Base-by-base conservation (phyloP, 2,113 vertebrate species). In the Gavia stellata region DNA sequence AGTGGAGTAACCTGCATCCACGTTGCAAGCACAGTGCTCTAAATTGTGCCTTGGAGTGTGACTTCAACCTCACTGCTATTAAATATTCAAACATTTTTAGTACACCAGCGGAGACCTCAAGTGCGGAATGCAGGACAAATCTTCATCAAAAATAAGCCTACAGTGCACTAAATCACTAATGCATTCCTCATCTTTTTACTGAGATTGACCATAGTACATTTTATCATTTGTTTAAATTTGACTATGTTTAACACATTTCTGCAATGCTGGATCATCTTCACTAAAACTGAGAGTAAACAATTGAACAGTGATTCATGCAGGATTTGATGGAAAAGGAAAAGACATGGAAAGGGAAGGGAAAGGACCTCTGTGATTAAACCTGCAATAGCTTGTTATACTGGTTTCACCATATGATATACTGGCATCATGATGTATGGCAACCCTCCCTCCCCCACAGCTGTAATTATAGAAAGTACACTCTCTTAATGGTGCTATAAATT, bases 401-500 rank as follows among this genome's bases (percentile, higher is more conserved):
- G 15, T 88, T 94, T 65, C 36, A 65, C 31, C 50, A 56, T 44
- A 61, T 40, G 45, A 73, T 90, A 75, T 26, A 66, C 33, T 93
- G 79, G 59, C 50, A 80, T 42, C 14, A 21, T 73, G 67, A 90
- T 88, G 6, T 77, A 95, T 72, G 42, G 45, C 66, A 86, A 42
- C 34, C 28, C 17, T 88, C 72, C 72, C 44, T 78, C 14, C 50
- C 19, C 17, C 72, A 49, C 50, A 81, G 72, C 45, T 83, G 45
- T 81, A 92, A 94, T 83, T 93, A 86, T 20, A 73, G 58, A 78
- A 83, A 71, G 45, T 45, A 50, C 25, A 73, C 28, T 83, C 25
- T 81, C 65, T 81, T 91, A 95, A 94, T 94, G 33, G 10, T 71
- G 14, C 42, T 38, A 67, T 86, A 88, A 88, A 95, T 97, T 96